These are phyloP conservation scores for Spodoptera litura DNA, from an alignment of 1,140 invertebrate genomes.

Conservation along the genomic window DNA sequence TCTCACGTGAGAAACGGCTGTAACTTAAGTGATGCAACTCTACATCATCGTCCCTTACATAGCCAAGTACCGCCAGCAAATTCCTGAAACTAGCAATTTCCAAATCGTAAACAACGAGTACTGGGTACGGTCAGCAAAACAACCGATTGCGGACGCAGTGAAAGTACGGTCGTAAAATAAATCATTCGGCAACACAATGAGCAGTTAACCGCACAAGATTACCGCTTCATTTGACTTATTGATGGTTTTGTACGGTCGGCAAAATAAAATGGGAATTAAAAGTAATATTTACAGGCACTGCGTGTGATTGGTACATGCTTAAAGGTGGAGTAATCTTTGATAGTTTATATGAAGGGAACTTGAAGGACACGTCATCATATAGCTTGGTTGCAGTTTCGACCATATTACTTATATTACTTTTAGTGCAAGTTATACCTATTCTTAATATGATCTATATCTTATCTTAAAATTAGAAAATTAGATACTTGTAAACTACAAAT, in stretches of 20 bases:
- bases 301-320: constrained; percentile 26
- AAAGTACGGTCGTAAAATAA: constrained; percentile 68
- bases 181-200: constrained; percentile 64
- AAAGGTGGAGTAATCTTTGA: constrained; percentile 7
- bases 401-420: not conserved
- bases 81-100: constrained; percentile 58
- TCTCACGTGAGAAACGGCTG: constrained; percentile 29
- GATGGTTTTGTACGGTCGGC: constrained; percentile 50
- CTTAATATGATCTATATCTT: no score
- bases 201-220: constrained; percentile 60
- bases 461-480: no score
- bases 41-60: constrained; percentile 9
- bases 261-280: constrained; percentile 44
- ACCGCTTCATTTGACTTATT: constrained; percentile 68
- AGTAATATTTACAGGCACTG: constrained; percentile 34
- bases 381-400: not conserved
- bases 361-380: constrained; percentile 6
- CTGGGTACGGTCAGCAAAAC: constrained; percentile 55
- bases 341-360: not conserved
- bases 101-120: constrained; percentile 62
- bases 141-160: constrained; percentile 54
- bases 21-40: constrained; percentile 23
- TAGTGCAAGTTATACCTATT: no score
- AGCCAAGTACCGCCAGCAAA: constrained; percentile 28
- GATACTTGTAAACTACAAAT: no score